Evolutionary conservation across 2,797 vertebrate species (phyloP), one percentile per base, ranked within the genome.

Genomic region (Cryptoblepharus egeriae): DNA sequence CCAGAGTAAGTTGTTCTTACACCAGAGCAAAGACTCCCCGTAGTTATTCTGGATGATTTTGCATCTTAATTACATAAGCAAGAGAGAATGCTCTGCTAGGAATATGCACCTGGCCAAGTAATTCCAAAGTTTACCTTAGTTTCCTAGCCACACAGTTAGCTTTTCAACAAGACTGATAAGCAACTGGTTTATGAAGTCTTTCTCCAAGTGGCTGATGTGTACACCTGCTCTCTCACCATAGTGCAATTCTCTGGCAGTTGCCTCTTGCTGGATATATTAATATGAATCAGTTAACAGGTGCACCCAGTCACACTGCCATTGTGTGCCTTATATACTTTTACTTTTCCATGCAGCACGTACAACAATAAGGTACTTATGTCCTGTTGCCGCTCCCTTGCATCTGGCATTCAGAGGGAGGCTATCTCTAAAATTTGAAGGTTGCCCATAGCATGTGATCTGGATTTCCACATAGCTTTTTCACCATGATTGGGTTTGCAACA

Each of bases 21-120:
- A n/a, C n/a, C n/a, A n/a, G n/a, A n/a, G n/a, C n/a, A n/a, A n/a
- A n/a, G n/a, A n/a, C n/a, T n/a, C n/a, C n/a, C n/a, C n/a, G n/a
- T n/a, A n/a, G n/a, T n/a, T n/a, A n/a, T n/a, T n/a, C n/a, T n/a
- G n/a, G n/a, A n/a, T 42, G 39, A 9, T 42, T 42, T 42, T 42
- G 39, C 57, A 32, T 57, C 30, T 80, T 61, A 45, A 63, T 80
- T 71, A 49, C 39, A 60, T 32, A 61, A 80, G 57, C 57, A 71
- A 45, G 49, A 70, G 68, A 32, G 58, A 55, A 55, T 80, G 5
- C 7, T 26, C 28, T 24, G 61, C 70, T 37, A 61, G 73, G 65
- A 76, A 82, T 61, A 69, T 58, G 37, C 70, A 49, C 8, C 7
- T 13, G 16, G 57, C 65, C 76, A 37, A 10, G n/a, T 61, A 76